Conservation (phyloP, 2,113 vertebrate genomes). For the Dipodomys stephensi region DNA sequence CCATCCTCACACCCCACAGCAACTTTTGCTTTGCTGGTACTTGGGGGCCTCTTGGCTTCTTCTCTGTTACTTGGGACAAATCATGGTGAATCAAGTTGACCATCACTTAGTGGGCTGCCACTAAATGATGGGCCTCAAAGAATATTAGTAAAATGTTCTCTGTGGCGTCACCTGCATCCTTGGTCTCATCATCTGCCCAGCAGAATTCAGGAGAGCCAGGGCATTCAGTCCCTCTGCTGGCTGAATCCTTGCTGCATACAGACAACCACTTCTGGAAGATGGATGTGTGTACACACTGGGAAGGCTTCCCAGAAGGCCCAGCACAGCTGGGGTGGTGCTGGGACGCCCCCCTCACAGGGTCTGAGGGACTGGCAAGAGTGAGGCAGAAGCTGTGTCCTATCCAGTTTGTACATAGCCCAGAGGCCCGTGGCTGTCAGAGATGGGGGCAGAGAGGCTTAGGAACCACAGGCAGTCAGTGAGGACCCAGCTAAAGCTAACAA, state of each 20-base stretch:
- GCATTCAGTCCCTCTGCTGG: neutral
- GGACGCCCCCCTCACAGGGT: neutral
- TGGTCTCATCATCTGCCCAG: neutral
- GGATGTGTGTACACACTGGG: neutral
- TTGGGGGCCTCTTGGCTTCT: neutral
- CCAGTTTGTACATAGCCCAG: neutral
- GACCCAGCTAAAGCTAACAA: neutral
- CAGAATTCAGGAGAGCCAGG: neutral
- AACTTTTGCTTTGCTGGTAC: neutral
- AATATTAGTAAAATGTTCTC: neutral
- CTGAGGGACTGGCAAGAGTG: neutral
- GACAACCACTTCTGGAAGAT: neutral
- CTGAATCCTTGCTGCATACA: too few species aligned
- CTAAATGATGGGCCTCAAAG: neutral
- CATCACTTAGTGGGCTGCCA: neutral
- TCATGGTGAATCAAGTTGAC: neutral
- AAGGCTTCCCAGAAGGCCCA: neutral
- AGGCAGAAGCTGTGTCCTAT: neutral
- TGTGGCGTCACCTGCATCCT: neutral
- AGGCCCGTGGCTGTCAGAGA: neutral
- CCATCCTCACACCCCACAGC: neutral
- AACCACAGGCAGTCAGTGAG: neutral
- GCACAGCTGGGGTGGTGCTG: neutral
- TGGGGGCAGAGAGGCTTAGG: neutral
- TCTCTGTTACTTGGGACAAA: neutral